These are phyloP conservation scores for Nannoperca australis DNA, from an alignment of 2,797 vertebrate genomes.

Conservation along the genomic window DNA sequence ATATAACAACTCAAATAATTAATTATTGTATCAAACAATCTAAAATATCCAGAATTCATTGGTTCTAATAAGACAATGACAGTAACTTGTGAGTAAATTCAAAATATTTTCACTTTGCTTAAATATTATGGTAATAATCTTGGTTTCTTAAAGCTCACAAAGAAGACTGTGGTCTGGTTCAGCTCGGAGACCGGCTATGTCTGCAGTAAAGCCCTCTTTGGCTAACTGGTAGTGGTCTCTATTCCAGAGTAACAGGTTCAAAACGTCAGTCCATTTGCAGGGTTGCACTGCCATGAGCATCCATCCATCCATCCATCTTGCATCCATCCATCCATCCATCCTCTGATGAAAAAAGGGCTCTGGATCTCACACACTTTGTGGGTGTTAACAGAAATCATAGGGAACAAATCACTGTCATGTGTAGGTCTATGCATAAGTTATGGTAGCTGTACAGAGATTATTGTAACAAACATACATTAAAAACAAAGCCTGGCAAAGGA, in stretches of 20 bases:
- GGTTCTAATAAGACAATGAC: slow-evolving; percentile 81
- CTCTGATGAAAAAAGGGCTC: slow-evolving; percentile 37
- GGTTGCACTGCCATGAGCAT: slow-evolving; percentile 54
- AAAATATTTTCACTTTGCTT: slow-evolving; percentile 80
- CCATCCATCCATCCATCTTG: slow-evolving; percentile 22
- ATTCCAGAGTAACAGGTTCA: slow-evolving; percentile 37
- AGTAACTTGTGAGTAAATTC: slow-evolving; percentile 78
- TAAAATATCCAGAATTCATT: slow-evolving; percentile 81
- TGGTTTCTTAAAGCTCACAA: slow-evolving; percentile 81
- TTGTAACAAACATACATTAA: slow-evolving; percentile 71
- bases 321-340: slow-evolving; percentile 38
- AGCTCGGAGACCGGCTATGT: slow-evolving; percentile 47
- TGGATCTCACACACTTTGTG: slow-evolving; percentile 37
- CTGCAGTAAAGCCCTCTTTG: slow-evolving; percentile 50
- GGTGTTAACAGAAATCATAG: slow-evolving; percentile 50
- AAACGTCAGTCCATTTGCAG: slow-evolving; percentile 35
- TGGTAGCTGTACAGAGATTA: slow-evolving; percentile 85
- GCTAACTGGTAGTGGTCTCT: slow-evolving; percentile 40
- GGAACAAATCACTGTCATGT: slow-evolving; percentile 65
- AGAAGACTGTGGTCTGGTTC: slow-evolving; percentile 73
- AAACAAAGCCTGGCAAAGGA: slow-evolving; percentile 58
- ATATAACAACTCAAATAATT: slow-evolving; percentile 80
- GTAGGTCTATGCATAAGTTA: slow-evolving; percentile 74
- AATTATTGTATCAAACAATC: slow-evolving; percentile 81
- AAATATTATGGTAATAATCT: slow-evolving; percentile 79